These are phyloP conservation scores for Drosophila putrida DNA, from an alignment of 2,888 invertebrate genomes.

Conservation along the genomic window DNA sequence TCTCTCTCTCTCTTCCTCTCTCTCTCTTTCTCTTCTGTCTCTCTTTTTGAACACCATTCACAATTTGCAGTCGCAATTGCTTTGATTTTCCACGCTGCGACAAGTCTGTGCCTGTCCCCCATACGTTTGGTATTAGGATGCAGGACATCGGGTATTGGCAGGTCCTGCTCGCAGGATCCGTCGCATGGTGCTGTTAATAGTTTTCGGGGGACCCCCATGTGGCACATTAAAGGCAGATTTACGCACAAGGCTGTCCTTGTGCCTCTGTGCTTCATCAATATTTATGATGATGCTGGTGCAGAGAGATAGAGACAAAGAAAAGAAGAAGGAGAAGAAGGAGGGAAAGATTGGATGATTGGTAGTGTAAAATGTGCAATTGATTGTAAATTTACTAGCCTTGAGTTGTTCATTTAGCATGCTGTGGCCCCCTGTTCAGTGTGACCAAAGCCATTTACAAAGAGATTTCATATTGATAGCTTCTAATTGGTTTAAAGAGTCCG, in stretches of 20 bases:
- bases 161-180: constrained; percentile 23
- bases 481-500: constrained; percentile 32
- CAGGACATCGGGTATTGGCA: constrained; percentile 26
- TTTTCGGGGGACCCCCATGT: constrained; percentile 51
- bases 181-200: constrained; percentile 70
- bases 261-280: constrained; percentile 55
- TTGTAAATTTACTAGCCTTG: constrained; percentile 52
- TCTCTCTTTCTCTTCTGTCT: too few species aligned
- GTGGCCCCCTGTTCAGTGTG: constrained; percentile 33
- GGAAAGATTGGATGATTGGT: constrained; percentile 34
- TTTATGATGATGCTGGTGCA: constrained; percentile 64
- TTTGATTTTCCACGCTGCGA: constrained; percentile 75
- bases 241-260: constrained; percentile 35
- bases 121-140: constrained; percentile 49
- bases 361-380: constrained; percentile 63
- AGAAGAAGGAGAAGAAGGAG: not conserved
- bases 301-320: constrained; percentile 24
- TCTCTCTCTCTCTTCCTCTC: too few species aligned
- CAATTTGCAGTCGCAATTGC: constrained; percentile 60
- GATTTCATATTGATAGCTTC: constrained; percentile 13
- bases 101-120: constrained; percentile 26
- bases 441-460: constrained; percentile 23
- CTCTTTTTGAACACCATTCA: constrained; percentile 21
- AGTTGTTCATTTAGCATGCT: constrained; percentile 22
- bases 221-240: constrained; percentile 61